A percentile compares a stretch with the other conserved stretches of the same genome.
Conservation (phyloP, 2,888 invertebrate genomes). For the Phyllotreta cruciferae region DNA sequence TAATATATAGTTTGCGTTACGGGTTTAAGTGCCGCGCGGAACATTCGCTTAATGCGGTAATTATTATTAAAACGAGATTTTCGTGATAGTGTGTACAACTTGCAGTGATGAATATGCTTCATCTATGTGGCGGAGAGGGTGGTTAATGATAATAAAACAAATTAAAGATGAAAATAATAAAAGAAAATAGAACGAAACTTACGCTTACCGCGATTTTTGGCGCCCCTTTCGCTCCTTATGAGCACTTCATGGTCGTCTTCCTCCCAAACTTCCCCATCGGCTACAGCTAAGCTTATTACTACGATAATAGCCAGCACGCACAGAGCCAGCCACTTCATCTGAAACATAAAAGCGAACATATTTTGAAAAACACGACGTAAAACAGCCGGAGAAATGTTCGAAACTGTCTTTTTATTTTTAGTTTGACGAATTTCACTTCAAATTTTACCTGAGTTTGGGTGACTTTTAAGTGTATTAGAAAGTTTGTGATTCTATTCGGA, state of each 20-base stretch:
- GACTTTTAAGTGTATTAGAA: no score
- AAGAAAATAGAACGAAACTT: constrained; percentile 37
- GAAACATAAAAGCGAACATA: constrained; percentile 46
- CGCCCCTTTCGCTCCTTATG: constrained; percentile 79
- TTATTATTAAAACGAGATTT: no score
- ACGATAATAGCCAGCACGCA: constrained; percentile 61
- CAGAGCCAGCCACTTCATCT: constrained; percentile 63
- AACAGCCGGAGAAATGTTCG: neutral
- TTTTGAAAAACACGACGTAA: neutral
- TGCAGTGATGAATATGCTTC: no score
- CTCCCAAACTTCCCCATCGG: constrained; percentile 78
- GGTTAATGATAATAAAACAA: constrained; percentile 20
- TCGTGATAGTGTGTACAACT: no score
- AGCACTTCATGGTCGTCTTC: constrained; percentile 82
- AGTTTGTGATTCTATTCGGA: no score
- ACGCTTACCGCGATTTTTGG: constrained; percentile 73
- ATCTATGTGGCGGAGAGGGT: no score
- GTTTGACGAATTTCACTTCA: neutral
- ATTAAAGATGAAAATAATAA: constrained; percentile 18
- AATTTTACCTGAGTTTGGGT: neutral
- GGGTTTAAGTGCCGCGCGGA: no score
- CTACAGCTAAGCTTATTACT: constrained; percentile 63
- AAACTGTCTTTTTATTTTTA: neutral
- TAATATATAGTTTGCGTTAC: no score
- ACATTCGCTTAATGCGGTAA: no score